phyloP scores from a whole-genome alignment of 2,797 vertebrate species.

The Chelmon rostratus region DNA sequence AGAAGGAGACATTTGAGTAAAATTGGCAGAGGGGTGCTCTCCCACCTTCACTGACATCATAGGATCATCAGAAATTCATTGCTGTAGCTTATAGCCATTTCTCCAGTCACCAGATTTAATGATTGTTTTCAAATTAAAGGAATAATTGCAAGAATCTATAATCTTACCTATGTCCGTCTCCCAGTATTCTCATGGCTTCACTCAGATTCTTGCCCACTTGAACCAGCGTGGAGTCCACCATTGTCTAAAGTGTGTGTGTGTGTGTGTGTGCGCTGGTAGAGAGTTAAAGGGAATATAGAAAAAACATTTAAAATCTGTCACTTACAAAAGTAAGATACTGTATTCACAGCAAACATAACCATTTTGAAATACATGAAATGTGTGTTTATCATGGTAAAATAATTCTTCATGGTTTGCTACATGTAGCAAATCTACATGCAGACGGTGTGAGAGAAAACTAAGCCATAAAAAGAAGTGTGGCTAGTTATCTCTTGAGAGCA shows the following conservation, averaged over 20 bases:
- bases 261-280: conserved; percentile 8
- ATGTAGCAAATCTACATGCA: neutral
- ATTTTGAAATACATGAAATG: neutral
- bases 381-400: neutral
- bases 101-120: neutral
- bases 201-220: conserved; percentile 95
- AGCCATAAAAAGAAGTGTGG: neutral
- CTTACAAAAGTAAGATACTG: no score
- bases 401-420: neutral
- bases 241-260: conserved; percentile 62
- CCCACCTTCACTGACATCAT: neutral
- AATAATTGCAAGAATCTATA: neutral
- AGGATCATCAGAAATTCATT: neutral
- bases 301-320: neutral
- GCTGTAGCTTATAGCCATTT: neutral
- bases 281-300: neutral
- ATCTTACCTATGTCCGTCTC: conserved; percentile 89
- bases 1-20: neutral
- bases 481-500: neutral
- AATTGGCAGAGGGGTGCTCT: neutral
- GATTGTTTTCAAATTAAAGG: neutral
- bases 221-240: conserved; percentile 91
- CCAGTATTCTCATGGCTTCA: conserved; percentile 95
- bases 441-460: neutral
- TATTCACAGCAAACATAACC: neutral